A percentile compares a stretch with the other conserved stretches of the same genome.
Evolutionary conservation across 2,888 invertebrate species (phyloP).

Genomic region (Tuta absoluta): DNA sequence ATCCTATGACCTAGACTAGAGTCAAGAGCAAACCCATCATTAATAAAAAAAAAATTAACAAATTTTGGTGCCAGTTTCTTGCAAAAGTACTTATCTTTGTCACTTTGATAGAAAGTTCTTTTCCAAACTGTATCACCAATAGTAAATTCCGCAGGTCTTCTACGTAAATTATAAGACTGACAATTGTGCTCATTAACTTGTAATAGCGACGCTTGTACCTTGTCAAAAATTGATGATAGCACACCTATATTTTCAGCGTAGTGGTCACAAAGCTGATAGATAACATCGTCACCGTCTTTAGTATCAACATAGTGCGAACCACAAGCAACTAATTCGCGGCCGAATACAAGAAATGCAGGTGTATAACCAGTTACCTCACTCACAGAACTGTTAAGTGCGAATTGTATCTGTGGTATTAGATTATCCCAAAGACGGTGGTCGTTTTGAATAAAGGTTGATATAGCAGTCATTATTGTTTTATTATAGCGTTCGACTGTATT

Average conservation of each 20-base stretch:
- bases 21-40: no score
- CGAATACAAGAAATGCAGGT: conserved; percentile 26
- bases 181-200: conserved; percentile 23
- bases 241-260: conserved; percentile 29
- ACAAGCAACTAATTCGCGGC: conserved; percentile 27
- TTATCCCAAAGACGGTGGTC: conserved; percentile 40
- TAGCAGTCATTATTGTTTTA: conserved; percentile 34
- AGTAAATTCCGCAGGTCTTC: conserved; percentile 34
- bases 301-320: conserved; percentile 29
- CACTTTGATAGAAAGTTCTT: conserved; percentile 33
- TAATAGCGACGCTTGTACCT: conserved; percentile 23
- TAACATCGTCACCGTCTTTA: neutral
- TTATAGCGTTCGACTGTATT: conserved; percentile 30
- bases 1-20: no score
- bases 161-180: conserved; percentile 29
- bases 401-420: conserved; percentile 34
- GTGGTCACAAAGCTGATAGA: conserved; percentile 27
- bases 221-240: conserved; percentile 20
- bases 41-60: conserved; percentile 30
- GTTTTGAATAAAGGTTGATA: conserved; percentile 34
- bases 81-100: conserved; percentile 35
- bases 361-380: conserved; percentile 36
- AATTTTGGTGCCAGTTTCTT: conserved; percentile 39
- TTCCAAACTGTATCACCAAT: no score
- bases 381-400: conserved; percentile 37